Percentiles rank a stretch among this genome's conserved stretches.
Evolutionary conservation across 2,888 invertebrate species (phyloP).

Genomic region (Perizoma flavofasciatum): DNA sequence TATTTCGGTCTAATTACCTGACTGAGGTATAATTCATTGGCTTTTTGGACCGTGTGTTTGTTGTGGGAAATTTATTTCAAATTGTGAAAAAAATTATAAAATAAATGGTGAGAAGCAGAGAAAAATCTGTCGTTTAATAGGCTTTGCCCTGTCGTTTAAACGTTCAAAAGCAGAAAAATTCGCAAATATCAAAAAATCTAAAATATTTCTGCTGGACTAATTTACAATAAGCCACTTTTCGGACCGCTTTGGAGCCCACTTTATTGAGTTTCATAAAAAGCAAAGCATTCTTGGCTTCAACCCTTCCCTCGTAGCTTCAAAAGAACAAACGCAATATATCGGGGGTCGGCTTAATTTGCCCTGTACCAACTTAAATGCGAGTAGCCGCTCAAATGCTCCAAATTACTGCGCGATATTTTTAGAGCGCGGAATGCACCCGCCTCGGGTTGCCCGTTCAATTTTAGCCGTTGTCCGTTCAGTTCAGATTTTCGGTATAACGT

Average conservation of each 20-base stretch:
- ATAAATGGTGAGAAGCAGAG: conserved; percentile 7
- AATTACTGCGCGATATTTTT: conserved; percentile 83
- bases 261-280: conserved; percentile 80
- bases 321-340: conserved; percentile 84
- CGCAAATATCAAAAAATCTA: conserved; percentile 3
- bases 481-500: conserved; percentile 52
- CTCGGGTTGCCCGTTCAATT: conserved; percentile 75
- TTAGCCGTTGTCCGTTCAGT: conserved; percentile 75
- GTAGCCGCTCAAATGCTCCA: conserved; percentile 75
- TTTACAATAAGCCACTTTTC: conserved; percentile 25
- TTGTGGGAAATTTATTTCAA: conserved; percentile 55
- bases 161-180: too few species aligned
- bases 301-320: conserved; percentile 81
- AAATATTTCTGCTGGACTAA: conserved; percentile 22
- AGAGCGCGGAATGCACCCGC: conserved; percentile 78
- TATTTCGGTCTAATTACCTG: conserved; percentile 83
- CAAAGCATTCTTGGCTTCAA: conserved; percentile 84
- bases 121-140: neutral
- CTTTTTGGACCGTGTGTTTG: conserved; percentile 69
- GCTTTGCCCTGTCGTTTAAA: too few species aligned
- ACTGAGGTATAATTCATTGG: conserved; percentile 82
- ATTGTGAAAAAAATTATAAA: too few species aligned
- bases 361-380: conserved; percentile 77
- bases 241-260: conserved; percentile 46
- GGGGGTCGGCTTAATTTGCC: conserved; percentile 80